Base-by-base conservation (phyloP, 2,113 vertebrate genomes). In the Melanotaenia duboulayi region DNA sequence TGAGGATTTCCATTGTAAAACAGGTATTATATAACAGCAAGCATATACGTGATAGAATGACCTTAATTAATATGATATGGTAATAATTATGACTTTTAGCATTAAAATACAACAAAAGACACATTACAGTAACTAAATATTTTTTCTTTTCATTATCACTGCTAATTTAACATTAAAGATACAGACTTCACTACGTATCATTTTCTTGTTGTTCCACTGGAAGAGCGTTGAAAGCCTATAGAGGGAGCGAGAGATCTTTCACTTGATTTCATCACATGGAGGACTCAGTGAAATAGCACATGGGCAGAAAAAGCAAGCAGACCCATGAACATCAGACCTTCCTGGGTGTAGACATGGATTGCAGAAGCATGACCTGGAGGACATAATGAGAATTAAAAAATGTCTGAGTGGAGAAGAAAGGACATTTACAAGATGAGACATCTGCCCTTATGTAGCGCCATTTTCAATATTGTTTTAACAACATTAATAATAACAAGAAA, bases 251-350 rank as follows among this genome's bases (percentile, higher is more conserved):
- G 65, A 83, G 16, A 44, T 7, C 54, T 51, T 72, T 74, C 9
- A n/a, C 24, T 39, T 17, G 8, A 14, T 39, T 48, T 37, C 24
- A 35, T 14, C 11, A 20, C 3, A 3, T 52, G 2, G 13, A 50
- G 4, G 25, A 25, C 44, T 92, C 80, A 90, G 68, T 8, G 55
- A 46, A 72, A 68, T 25, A 92, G 22, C 25, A 61, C 49, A 35
- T 76, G 69, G 17, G 68, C 2, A 20, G 67, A 67, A 19, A 89
- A 11, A 48, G 80, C 73, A 51, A 81, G 56, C 40, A 90, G 24
- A 56, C 54, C 57, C 80, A 80, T 24, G 32, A 87, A 14, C 42
- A 80, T 24, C 65, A 90, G 28, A 49, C 24, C 28, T 20, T 32
- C 57, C 10, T 50, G 51, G 42, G 79, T 71, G 25, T 56, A 25